These are phyloP conservation scores for Carassius auratus DNA, from an alignment of 2,113 vertebrate species.

Conservation along the genomic window DNA sequence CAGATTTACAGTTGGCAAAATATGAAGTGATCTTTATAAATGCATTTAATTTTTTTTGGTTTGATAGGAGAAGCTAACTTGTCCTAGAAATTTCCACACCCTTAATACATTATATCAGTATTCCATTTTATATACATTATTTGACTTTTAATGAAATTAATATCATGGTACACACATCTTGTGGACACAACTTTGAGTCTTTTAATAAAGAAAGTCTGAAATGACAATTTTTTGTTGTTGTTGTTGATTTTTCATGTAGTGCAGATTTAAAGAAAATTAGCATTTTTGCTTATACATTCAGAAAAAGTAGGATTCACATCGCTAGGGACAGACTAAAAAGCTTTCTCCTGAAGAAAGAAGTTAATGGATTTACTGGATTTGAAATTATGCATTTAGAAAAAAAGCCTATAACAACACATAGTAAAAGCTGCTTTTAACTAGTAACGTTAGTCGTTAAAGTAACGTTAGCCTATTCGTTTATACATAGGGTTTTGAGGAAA, in stretches of 20 bases:
- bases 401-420: neutral
- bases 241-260: neutral
- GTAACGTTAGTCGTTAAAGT: neutral
- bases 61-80: neutral
- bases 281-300: neutral
- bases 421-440: neutral
- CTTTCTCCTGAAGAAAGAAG: neutral
- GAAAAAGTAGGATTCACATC: neutral
- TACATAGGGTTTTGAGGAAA: neutral
- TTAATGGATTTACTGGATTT: neutral
- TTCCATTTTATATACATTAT: neutral
- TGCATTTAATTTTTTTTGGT: neutral
- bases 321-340: neutral
- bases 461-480: neutral
- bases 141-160: neutral
- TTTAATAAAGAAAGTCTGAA: neutral
- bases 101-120: neutral
- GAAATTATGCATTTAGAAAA: neutral
- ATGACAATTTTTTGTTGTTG: neutral
- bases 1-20: neutral
- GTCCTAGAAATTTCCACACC: neutral
- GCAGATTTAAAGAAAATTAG: neutral
- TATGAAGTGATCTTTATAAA: neutral
- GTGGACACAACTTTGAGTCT: neutral
- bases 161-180: neutral